Evolutionary conservation across 2,888 invertebrate species (phyloP).

Genomic region (Chydorus sphaericus): DNA sequence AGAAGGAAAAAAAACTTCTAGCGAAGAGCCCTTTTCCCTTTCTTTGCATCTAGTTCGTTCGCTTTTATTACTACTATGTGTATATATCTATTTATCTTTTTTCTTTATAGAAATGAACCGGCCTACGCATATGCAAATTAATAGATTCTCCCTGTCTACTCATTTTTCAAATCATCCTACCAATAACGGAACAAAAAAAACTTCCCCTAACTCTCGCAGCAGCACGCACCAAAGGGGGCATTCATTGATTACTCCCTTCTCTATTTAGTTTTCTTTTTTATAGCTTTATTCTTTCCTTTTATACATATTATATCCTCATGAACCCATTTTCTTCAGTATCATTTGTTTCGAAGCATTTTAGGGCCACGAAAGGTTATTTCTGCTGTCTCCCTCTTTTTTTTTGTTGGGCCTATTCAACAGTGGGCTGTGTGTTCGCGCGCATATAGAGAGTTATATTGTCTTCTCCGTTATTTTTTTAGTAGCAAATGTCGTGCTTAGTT

Average conservation of each 20-base stretch:
- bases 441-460: not conserved
- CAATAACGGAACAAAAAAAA: slow-evolving; percentile 6
- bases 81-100: not conserved
- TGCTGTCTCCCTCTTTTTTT: not conserved
- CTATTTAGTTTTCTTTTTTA: not conserved
- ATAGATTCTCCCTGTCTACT: not conserved
- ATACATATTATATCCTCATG: not conserved
- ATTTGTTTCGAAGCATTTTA: slow-evolving; percentile 2
- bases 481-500: not conserved
- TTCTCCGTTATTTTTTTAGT: not conserved
- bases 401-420: no score
- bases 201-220: not conserved
- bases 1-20: not conserved
- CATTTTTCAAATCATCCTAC: not conserved
- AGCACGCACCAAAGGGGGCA: not conserved
- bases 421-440: no score
- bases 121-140: slow-evolving; percentile 6
- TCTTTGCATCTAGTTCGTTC: no score
- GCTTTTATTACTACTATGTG: no score
- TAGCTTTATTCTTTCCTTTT: not conserved
- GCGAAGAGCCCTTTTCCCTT: not conserved
- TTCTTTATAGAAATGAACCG: not conserved
- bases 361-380: not conserved
- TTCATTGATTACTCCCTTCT: not conserved
- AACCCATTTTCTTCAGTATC: not conserved